Conservation (phyloP, 2,113 vertebrate genomes). For the Otolemur garnettii region DNA sequence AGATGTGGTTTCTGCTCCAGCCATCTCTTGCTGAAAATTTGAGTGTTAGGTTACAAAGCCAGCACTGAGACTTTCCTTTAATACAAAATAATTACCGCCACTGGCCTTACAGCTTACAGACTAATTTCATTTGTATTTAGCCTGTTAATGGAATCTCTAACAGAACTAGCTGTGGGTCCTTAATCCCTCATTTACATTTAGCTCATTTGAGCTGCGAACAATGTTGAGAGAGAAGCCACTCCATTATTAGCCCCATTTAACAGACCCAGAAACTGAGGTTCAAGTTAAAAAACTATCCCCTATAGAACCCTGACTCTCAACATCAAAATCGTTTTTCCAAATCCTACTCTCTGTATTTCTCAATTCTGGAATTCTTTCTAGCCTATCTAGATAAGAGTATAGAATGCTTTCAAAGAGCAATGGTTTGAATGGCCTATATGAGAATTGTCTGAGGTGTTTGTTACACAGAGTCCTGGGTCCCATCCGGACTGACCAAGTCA, state of each 20-base stretch:
- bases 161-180: too few species aligned
- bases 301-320: neutral
- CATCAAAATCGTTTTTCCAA: constrained; percentile 18
- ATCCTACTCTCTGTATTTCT: neutral
- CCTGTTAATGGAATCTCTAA: too few species aligned
- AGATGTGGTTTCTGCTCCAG: neutral
- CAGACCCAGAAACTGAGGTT: neutral
- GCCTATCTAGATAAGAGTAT: neutral
- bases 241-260: neutral
- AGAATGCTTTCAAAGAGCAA: neutral
- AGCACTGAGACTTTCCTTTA: neutral
- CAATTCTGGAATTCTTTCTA: neutral
- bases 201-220: neutral
- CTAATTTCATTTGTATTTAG: neutral
- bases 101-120: neutral
- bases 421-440: neutral
- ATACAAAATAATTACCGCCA: constrained; percentile 28
- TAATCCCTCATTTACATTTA: neutral
- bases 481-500: neutral
- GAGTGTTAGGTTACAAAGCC: neutral
- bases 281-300: neutral
- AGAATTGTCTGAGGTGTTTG: neutral
- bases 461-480: neutral
- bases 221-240: neutral
- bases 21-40: neutral